Evolutionary conservation across 2,797 vertebrate species (phyloP).

Genomic region (Erpetoichthys calabaricus): DNA sequence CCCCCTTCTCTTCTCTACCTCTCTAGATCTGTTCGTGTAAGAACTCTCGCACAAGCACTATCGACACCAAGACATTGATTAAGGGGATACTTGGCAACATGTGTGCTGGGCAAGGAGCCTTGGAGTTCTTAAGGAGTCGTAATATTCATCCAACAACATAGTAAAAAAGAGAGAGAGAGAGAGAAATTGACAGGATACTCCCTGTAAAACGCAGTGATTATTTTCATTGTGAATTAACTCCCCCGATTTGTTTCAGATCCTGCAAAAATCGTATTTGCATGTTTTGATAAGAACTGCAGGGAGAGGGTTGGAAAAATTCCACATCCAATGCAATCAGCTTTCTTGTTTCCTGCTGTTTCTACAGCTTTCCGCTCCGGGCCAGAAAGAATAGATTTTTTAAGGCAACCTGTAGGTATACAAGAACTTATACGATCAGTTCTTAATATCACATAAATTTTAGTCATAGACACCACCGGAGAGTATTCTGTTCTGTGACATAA

Average conservation of each 20-base stretch:
- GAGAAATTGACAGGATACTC: constrained; percentile 22
- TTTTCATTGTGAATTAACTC: constrained; percentile 30
- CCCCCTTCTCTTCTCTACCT: constrained; percentile 18
- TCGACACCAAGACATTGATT: constrained; percentile 37
- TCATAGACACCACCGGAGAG: too few relatives aligned
- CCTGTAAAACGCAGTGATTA: constrained; percentile 26
- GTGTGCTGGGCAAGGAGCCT: constrained; percentile 16
- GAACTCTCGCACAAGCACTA: constrained; percentile 18
- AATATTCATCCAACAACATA: constrained; percentile 26
- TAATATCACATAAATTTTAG: too few relatives aligned
- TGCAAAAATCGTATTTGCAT: constrained; percentile 32
- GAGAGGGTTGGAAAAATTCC: constrained; percentile 18
- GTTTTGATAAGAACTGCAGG: constrained; percentile 31
- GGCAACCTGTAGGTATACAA: too few relatives aligned
- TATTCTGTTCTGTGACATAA: too few relatives aligned
- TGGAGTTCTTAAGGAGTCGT: constrained; percentile 23
- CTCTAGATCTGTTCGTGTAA: too few relatives aligned
- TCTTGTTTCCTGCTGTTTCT: constrained; percentile 19
- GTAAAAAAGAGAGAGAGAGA: constrained; percentile 22
- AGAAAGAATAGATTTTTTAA: constrained; percentile 6
- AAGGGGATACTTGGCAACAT: constrained; percentile 34
- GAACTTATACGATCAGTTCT: too few relatives aligned
- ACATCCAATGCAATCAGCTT: constrained; percentile 18
- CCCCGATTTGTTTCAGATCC: constrained; percentile 29
- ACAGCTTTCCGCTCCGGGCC: constrained; percentile 10